These are phyloP conservation scores for Drosophila maculinotata DNA, from an alignment of 2,888 invertebrate genomes.

Conservation along the genomic window DNA sequence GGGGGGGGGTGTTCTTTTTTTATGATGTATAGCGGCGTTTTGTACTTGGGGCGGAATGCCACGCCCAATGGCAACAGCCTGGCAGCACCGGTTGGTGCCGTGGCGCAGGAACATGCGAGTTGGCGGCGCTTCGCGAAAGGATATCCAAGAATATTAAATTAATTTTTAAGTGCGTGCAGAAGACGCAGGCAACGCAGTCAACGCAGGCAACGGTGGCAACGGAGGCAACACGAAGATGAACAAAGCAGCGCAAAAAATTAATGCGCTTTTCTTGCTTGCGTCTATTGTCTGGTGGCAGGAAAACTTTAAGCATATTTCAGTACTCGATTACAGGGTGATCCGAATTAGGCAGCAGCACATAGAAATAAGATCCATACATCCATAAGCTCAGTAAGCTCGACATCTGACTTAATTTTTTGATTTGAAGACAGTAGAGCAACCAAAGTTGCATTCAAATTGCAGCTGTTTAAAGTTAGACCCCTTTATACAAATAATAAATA, in stretches of 20 bases:
- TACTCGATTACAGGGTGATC: slow-evolving; percentile 53
- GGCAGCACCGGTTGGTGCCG: slow-evolving; percentile 58
- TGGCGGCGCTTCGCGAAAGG: slow-evolving; percentile 65
- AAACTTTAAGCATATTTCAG: slow-evolving; percentile 70
- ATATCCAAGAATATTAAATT: slow-evolving; percentile 83
- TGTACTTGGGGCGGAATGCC: slow-evolving; percentile 16
- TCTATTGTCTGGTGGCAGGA: slow-evolving; percentile 67
- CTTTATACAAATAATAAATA: neutral
- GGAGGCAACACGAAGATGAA: slow-evolving; percentile 38
- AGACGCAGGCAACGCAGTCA: slow-evolving; percentile 36
- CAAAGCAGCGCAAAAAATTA: slow-evolving; percentile 55
- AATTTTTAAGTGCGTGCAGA: slow-evolving; percentile 80
- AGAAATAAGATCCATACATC: neutral
- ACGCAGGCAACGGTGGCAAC: slow-evolving; percentile 20
- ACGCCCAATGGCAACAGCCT: slow-evolving; percentile 47
- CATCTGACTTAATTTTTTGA: no score
- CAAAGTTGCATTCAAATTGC: no score
- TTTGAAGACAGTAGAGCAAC: no score
- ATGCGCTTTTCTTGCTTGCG: slow-evolving; percentile 72
- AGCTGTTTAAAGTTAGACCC: no score
- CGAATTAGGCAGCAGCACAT: neutral
- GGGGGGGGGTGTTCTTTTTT: slow-evolving; percentile 9
- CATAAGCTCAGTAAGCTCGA: neutral
- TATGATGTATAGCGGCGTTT: slow-evolving; percentile 59
- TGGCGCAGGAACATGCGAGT: slow-evolving; percentile 74